Evolutionary conservation across 1,140 invertebrate species (phyloP).

Genomic region (Octopus bimaculoides): DNA sequence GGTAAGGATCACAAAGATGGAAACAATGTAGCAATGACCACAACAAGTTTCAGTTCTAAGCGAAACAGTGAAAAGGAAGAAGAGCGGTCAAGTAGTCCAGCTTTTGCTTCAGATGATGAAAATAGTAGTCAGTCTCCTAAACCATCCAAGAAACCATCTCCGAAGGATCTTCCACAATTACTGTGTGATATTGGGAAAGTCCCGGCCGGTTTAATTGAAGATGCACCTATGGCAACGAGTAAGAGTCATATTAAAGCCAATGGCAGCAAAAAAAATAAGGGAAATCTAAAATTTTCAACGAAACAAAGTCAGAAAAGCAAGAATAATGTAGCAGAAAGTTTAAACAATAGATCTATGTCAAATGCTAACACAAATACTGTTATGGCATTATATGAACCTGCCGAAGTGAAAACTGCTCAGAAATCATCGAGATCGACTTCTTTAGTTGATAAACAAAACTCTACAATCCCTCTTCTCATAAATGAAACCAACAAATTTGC

Average conservation of each 20-base stretch:
- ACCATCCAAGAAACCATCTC: slow-evolving; percentile 2
- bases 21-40: slow-evolving; percentile 22
- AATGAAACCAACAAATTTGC: slow-evolving; percentile 17
- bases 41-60: slow-evolving; percentile 44
- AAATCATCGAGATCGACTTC: background rate
- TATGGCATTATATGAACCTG: background rate
- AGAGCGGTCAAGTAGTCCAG: slow-evolving; percentile 89
- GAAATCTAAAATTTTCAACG: background rate
- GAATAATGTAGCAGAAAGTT: background rate
- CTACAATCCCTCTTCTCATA: background rate
- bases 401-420: background rate
- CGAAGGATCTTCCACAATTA: background rate
- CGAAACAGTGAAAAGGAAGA: slow-evolving; percentile 61
- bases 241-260: background rate
- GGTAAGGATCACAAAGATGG: background rate
- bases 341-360: background rate
- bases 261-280: background rate
- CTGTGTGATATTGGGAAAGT: background rate
- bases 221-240: background rate
- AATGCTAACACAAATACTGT: background rate
- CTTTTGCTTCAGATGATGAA: slow-evolving; percentile 92
- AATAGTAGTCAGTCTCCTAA: slow-evolving; percentile 48
- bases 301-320: background rate
- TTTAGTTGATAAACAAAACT: background rate
- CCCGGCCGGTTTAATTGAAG: background rate